Evolutionary conservation across 2,888 invertebrate species (phyloP), one percentile per base, ranked within the genome.

Genomic region (Entomobrya proxima): DNA sequence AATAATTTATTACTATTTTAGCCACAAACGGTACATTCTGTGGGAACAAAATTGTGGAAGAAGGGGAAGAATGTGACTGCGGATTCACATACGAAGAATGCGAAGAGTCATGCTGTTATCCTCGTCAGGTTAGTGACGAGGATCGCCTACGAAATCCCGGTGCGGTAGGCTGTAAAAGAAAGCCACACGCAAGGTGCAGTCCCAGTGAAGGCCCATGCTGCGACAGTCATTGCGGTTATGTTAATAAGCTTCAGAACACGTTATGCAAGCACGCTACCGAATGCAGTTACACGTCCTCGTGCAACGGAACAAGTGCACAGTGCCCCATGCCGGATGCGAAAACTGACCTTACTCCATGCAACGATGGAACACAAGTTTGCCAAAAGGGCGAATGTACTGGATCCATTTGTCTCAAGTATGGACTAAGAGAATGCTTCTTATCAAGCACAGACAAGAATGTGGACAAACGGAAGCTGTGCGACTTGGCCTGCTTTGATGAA

Each of bases 181-280:
- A 95, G 90, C 93, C 94, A 61, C 93, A 94, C 85, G 96, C 96
- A 0, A 95, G 96, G 91, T 96, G 96, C 95, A 98, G 98, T 91
- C 99, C 99, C 0, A 98, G 98, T 79, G 97, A 99, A 93, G 99
- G 99, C 7, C 98, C 98, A 30, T 99, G 99, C 93, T 99, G 99
- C 92, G 94, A 95, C 91, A 94, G 95, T 88, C 93, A 94, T 40
- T 98, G 98, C 92, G 93, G 94, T 90, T 98, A 96, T 92, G 95
- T 96, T 89, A 92, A 93, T 30, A 93, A 93, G 80, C 93, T 93
- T 88, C 94, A 94, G 24, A 40, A 67, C 90, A 94, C 94, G 91
- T 94, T 95, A 90, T 97, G 97, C 91, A 96, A 95, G 91, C 94
- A 95, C 89, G 96, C 96, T 90, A 95, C 95, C 6, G 98, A 98